Evolutionary conservation across 2,113 vertebrate genomes (phyloP).

Genomic region (Anas platyrhynchos): DNA sequence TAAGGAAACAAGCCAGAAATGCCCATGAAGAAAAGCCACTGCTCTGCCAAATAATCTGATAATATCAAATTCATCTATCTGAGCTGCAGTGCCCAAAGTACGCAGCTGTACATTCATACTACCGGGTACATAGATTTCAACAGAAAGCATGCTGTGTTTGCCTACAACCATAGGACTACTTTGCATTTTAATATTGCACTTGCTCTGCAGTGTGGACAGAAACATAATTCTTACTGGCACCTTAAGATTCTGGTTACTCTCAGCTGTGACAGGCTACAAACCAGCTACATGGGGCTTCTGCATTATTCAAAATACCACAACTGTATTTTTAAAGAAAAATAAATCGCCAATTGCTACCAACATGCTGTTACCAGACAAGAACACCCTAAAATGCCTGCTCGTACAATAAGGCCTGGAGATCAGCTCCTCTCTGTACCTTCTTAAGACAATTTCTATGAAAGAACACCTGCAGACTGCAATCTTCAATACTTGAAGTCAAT

Average conservation of each 20-base stretch:
- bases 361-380: neutral
- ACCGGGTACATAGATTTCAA: neutral
- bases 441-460: neutral
- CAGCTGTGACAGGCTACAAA: neutral
- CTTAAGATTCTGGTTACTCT: neutral
- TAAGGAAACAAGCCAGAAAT: neutral
- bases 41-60: neutral
- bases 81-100: neutral
- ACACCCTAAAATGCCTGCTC: neutral
- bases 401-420: neutral
- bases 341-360: neutral
- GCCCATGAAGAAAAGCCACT: neutral
- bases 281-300: neutral
- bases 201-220: neutral
- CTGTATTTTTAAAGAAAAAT: neutral
- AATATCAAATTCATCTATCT: neutral
- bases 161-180: neutral
- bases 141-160: neutral
- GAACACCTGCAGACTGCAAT: neutral
- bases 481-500: neutral
- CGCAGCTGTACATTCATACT: neutral
- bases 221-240: neutral
- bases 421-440: neutral
- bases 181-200: neutral
- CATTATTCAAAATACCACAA: conserved; percentile 9